Evolutionary conservation across 2,888 invertebrate genomes (phyloP).

Genomic region (Caradrina kadenii): DNA sequence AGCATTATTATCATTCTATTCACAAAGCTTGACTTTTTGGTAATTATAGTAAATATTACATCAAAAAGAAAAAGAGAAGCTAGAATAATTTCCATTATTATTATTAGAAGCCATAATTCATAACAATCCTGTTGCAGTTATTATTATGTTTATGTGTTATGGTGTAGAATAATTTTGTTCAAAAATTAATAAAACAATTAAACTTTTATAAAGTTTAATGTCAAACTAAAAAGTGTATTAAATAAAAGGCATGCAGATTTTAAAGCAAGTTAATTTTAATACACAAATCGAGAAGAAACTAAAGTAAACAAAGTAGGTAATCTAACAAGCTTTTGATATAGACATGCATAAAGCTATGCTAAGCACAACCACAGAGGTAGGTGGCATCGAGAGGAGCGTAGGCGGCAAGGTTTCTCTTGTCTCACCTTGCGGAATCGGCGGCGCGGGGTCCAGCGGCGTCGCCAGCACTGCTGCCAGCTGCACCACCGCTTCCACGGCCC

Average conservation of each 20-base stretch:
- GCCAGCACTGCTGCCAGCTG: constrained; percentile 82
- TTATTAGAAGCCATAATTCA: not conserved
- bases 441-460: constrained; percentile 85
- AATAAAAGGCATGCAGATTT: constrained; percentile 39
- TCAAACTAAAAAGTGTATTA: constrained; percentile 2
- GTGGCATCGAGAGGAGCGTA: constrained; percentile 68
- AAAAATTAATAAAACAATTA: not conserved
- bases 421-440: constrained; percentile 85
- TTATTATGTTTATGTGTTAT: not conserved
- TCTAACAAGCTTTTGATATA: constrained; percentile 30
- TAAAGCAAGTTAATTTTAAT: constrained; percentile 33
- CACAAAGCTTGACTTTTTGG: not conserved
- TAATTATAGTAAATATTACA: not conserved
- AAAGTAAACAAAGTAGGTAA: constrained; percentile 27
- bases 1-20: not conserved
- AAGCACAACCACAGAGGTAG: constrained; percentile 64
- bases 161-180: not conserved
- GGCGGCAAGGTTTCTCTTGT: constrained; percentile 83
- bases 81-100: not conserved
- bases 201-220: constrained; percentile 20
- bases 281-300: constrained; percentile 2
- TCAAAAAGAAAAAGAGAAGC: not conserved
- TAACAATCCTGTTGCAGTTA: not conserved
- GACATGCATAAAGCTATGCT: constrained; percentile 73
- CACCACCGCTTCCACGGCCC: constrained; percentile 83